phyloP scores from a whole-genome alignment of 1,140 invertebrate genomes.

The Periplaneta americana region DNA sequence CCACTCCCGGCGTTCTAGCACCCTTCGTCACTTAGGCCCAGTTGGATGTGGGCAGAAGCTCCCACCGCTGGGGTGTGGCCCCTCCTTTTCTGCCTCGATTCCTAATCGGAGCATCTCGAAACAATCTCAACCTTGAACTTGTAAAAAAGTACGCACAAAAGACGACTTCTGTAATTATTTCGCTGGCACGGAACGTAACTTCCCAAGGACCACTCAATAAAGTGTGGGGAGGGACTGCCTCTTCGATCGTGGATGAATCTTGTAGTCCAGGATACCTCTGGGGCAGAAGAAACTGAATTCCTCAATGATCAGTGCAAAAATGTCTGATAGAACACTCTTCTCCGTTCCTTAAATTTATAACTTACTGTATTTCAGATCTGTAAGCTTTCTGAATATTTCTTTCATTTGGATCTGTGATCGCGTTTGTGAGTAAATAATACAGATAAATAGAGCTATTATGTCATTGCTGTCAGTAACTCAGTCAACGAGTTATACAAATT shows the following conservation, averaged over 20 bases:
- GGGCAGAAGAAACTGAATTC: background rate
- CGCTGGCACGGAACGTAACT: background rate
- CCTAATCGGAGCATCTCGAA: background rate
- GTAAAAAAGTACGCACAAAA: background rate
- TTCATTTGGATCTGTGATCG: no score
- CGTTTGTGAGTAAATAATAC: no score
- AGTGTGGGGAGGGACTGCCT: background rate
- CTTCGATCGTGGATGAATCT: no score
- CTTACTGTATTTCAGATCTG: no score
- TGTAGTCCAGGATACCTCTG: no score
- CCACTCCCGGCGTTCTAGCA: no score
- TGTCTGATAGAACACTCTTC: background rate
- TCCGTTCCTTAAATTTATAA: no score
- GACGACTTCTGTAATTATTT: background rate
- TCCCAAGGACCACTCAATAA: background rate
- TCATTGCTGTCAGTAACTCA: no score
- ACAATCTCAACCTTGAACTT: background rate
- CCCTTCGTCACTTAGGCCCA: background rate
- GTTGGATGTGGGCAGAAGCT: background rate
- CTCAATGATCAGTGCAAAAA: background rate
- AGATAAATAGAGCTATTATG: no score
- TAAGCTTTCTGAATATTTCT: no score
- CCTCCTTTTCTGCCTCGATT: background rate
- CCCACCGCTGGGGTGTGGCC: background rate
- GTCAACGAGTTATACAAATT: no score